Evolutionary conservation across 2,113 vertebrate species (phyloP).

Genomic region (Colius striatus): DNA sequence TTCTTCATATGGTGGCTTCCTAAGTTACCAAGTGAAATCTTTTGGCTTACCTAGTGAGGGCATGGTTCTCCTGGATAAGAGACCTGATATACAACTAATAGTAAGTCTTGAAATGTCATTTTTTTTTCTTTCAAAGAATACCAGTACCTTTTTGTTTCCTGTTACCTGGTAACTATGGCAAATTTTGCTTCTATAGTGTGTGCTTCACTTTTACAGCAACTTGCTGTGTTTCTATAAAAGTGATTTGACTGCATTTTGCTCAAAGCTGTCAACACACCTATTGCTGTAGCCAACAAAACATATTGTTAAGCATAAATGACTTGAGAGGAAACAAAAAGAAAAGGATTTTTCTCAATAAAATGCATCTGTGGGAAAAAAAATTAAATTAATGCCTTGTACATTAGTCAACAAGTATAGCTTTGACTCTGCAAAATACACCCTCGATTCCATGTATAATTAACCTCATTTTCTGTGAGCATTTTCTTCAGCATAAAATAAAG

Average conservation of each 20-base stretch:
- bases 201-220: not conserved
- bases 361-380: not conserved
- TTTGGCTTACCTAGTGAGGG: constrained; percentile 92
- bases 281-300: not conserved
- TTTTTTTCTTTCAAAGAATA: not conserved
- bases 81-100: constrained; percentile 83
- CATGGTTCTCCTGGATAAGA: constrained; percentile 85
- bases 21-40: constrained; percentile 91
- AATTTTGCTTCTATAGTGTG: not conserved
- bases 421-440: not conserved
- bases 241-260: not conserved
- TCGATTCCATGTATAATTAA: not conserved
- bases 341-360: not conserved
- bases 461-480: not conserved
- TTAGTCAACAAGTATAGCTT: not conserved
- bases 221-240: not conserved
- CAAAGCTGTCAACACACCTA: not conserved
- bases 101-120: constrained; percentile 70
- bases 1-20: constrained; percentile 92
- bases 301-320: not conserved
- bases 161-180: not conserved
- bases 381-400: not conserved
- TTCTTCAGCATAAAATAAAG: not conserved
- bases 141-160: not conserved
- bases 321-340: not conserved